Base-by-base conservation (phyloP, 35 echinoderm and acorn worm genomes). In the Holothuria glaberrima region DNA sequence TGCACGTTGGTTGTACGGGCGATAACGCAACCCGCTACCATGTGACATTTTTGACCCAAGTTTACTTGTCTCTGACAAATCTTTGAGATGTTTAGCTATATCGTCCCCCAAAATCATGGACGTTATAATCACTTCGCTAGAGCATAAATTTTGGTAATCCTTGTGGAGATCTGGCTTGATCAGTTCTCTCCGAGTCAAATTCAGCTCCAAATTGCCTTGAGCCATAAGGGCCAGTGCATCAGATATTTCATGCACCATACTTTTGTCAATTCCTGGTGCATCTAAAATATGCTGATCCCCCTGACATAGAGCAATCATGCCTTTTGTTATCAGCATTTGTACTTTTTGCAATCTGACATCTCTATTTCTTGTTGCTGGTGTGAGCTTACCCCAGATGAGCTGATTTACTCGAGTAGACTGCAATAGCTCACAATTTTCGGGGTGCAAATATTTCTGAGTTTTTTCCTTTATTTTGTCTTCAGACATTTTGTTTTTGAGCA, bases 11-110 rank as follows among this genome's bases (percentile, higher is more conserved):
- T 41, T 76, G 22, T 59, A 54, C 1, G 12, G 7, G 36, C 36
- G 36, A 7, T 41, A 41, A 41, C 36, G 36, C 36, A 41, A 25
- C 10, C 18, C 21, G 48, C 30, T 24, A 19, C 30, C 57, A 86
- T 13, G n/a, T 69, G 57, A 88, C 25, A 88, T 58, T 69, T 72
- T 88, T 19, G 12, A 48, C 12, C 61, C 60, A 32, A 88, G 9
- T 88, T 32, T 88, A 45, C 35, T 72, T 10, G 30, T 70, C 45
- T 88, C 66, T 31, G 30, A 30, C 10, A 41, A 27, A 41, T 88
- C 62, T 56, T 88, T 89, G 68, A 89, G 21, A 30, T 71, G 63
- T 57, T 89, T 89, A 12, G 71, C 32, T 24, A 89, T 50, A 48
- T 72, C 61, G 38, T 88, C 86, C 10, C 86, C 62, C 1, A 71